Evolutionary conservation across 2,888 invertebrate species (phyloP).

Genomic region (Adineta ricciae): DNA sequence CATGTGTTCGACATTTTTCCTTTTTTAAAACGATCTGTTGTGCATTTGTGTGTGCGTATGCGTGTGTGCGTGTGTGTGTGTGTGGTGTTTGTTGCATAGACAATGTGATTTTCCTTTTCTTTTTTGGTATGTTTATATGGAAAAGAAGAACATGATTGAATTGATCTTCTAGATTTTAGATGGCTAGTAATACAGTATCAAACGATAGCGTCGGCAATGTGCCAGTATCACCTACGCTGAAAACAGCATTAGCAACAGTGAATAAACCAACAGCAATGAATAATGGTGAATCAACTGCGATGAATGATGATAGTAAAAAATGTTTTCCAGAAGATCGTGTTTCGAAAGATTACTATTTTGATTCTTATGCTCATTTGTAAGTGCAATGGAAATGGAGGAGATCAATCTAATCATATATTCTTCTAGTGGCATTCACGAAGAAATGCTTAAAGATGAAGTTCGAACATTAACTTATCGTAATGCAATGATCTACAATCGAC

Average conservation of each 20-base stretch:
- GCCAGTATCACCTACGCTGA: not conserved
- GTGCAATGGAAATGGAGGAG: slow-evolving; percentile 37
- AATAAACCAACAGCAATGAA: not conserved
- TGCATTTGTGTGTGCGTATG: not conserved
- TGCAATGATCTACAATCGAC: slow-evolving; percentile 98
- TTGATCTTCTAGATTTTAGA: slow-evolving; percentile 15
- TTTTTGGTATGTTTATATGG: slow-evolving; percentile 4
- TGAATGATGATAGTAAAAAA: not conserved
- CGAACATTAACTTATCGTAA: slow-evolving; percentile 93
- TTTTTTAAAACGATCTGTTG: slow-evolving; percentile 9
- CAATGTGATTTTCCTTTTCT: slow-evolving; percentile 3
- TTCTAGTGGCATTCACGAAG: slow-evolving; percentile 51
- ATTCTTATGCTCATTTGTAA: slow-evolving; percentile 99
- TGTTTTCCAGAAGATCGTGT: not conserved
- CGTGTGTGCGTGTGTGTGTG: not conserved
- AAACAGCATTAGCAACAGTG: slow-evolving; percentile 19
- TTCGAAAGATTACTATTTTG: slow-evolving; percentile 64
- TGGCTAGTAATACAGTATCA: not conserved
- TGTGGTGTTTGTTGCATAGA: slow-evolving; percentile 13
- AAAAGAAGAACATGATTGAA: slow-evolving; percentile 5
- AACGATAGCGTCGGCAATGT: not conserved
- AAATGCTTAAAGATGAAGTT: slow-evolving; percentile 99
- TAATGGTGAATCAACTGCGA: not conserved
- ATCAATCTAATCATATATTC: not conserved
- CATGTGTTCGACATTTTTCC: not conserved